phyloP scores from a whole-genome alignment of 1,140 invertebrate species.

The Drosophila bifasciata region DNA sequence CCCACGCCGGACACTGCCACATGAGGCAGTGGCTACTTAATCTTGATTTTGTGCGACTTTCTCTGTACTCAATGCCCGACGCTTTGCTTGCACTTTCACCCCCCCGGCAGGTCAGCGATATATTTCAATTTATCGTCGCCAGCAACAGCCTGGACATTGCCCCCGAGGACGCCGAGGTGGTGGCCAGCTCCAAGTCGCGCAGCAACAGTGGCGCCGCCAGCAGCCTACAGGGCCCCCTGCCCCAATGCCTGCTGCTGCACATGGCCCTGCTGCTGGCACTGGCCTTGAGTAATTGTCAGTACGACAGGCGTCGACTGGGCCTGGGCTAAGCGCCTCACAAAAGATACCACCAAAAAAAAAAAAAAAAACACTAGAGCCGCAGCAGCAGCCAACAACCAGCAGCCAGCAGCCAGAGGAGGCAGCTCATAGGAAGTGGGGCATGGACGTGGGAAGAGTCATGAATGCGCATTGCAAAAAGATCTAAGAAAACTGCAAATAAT shows the following conservation, averaged over 20 bases:
- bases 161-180: conserved; percentile 81
- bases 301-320: conserved; percentile 61
- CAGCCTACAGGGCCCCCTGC: conserved; percentile 35
- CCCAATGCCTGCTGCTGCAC: conserved; percentile 49
- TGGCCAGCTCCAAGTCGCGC: conserved; percentile 83
- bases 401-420: not conserved
- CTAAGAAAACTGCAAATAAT: too few species aligned
- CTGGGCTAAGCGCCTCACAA: conserved; percentile 57
- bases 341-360: too few species aligned
- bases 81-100: conserved; percentile 19
- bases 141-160: conserved; percentile 71
- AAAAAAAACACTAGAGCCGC: not conserved
- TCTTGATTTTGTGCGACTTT: conserved; percentile 57
- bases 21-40: conserved; percentile 54
- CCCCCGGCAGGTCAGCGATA: conserved; percentile 86
- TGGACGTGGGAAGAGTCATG: too few species aligned
- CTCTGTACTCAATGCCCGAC: conserved; percentile 24
- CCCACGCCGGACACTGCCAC: not conserved
- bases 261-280: conserved; percentile 48
- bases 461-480: too few species aligned
- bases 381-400: conserved; percentile 3
- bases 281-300: conserved; percentile 63
- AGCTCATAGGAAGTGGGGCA: not conserved
- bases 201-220: conserved; percentile 66
- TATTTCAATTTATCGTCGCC: conserved; percentile 87